Base-by-base conservation (phyloP, 2,113 vertebrate genomes). In the Hippopotamus amphibius region DNA sequence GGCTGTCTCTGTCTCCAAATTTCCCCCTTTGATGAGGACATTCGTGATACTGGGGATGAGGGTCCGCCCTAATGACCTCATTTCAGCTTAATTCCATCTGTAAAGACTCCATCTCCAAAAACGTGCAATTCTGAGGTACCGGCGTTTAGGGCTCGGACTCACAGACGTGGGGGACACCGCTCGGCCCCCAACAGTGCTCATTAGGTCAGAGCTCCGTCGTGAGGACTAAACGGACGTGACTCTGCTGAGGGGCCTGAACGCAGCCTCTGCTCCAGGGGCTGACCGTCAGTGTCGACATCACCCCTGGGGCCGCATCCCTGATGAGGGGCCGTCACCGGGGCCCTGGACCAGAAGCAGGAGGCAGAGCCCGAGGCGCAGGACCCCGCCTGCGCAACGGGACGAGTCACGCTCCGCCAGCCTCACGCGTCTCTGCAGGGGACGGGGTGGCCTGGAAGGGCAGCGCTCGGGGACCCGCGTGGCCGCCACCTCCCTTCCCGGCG, bases 371-470 rank as follows among this genome's bases (percentile, higher is more conserved):
- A n/a, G 33, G 6, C 7, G 5, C 28, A 16, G 0, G 72, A 6
- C 13, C 22, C 77, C 55, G 6, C 11, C 48, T 8, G 37, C 43
- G 41, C 4, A 1, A 4, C 17, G 79, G 30, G 50, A 5, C 1
- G 3, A 13, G 6, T 17, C 63, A 13, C 0, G 2, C 26, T 14
- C 82, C 0, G 1, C 17, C 61, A 59, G 9, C 30, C 43, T 48
- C 76, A n/a, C 13, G 8, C 5, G 3, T 21, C 69, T 5, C 76
- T 21, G 14, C 55, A 7, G 7, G 63, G 72, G 43, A 48, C 15
- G 0, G 28, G 12, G 16, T 0, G 1, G 15, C 30, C 3, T 5
- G 1, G 6, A 24, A 4, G 3, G 5, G 22, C 30, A 12, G 14
- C 3, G 1, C 17, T 4, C 26, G 1, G 43, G 55, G 59, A 55